Percentiles rank a stretch among this genome's conserved stretches.
These are phyloP conservation scores for Microctonus brassicae DNA, from an alignment of 2,888 invertebrate species.

Conservation along the genomic window DNA sequence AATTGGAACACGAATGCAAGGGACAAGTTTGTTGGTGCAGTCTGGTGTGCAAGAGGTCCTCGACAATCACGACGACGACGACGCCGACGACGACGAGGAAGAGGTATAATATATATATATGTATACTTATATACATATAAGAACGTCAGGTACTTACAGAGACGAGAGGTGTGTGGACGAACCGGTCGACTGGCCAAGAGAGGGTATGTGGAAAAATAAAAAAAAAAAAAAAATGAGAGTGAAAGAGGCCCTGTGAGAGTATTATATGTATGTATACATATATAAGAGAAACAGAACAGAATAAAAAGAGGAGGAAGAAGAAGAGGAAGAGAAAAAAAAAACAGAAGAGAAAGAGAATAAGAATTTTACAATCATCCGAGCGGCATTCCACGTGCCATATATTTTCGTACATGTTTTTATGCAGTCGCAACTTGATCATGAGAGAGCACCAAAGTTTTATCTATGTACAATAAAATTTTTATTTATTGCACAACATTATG, in stretches of 20 bases:
- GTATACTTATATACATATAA: conserved; percentile 13
- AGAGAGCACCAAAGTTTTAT: conserved; percentile 9
- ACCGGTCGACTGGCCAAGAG: conserved; percentile 38
- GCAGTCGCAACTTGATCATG: conserved; percentile 16
- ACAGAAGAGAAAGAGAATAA: conserved; percentile 6
- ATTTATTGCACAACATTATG: too few species aligned
- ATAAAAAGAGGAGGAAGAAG: conserved; percentile 9
- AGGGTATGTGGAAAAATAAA: background rate
- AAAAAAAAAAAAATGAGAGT: conserved; percentile 27
- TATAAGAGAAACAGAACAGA: conserved; percentile 28
- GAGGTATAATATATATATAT: conserved; percentile 9
- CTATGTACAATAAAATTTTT: background rate
- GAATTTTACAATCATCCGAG: conserved; percentile 21
- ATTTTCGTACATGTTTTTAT: conserved; percentile 28
- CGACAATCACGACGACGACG: background rate
- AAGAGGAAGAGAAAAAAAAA: background rate
- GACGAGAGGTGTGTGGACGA: conserved; percentile 28
- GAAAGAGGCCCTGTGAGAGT: conserved; percentile 38
- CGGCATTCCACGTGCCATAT: conserved; percentile 38
- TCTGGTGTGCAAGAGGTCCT: background rate
- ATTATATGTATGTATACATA: too few species aligned
- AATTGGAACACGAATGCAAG: conserved; percentile 4
- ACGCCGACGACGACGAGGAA: background rate
- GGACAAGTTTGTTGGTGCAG: conserved; percentile 7
- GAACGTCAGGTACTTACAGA: conserved; percentile 31